Percentiles rank a stretch among this genome's conserved stretches.
Conservation (phyloP, 2,888 invertebrate genomes). For the Apeira syringaria region DNA sequence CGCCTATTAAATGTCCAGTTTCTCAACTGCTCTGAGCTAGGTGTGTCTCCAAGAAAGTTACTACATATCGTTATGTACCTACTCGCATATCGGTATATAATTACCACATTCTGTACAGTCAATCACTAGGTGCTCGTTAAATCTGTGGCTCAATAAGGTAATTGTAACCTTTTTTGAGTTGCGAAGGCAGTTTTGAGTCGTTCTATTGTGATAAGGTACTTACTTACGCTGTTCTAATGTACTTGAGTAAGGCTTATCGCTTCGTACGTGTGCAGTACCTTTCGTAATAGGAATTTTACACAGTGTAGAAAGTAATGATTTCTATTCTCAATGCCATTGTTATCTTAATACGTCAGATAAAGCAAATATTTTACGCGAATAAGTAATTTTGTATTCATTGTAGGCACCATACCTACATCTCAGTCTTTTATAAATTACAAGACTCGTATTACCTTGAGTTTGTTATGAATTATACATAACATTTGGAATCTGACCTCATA, state of each 20-base stretch:
- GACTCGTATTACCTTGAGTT: no score
- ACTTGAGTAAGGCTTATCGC: conserved; percentile 37
- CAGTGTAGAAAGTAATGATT: conserved; percentile 64
- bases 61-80: conserved; percentile 16
- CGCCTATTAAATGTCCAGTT: not conserved
- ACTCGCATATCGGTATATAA: conserved; percentile 13
- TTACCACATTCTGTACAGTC: conserved; percentile 11
- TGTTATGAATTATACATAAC: no score
- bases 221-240: conserved; percentile 2
- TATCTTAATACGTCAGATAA: conserved; percentile 50
- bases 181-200: not conserved
- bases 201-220: conserved; percentile 6
- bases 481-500: no score
- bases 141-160: not conserved
- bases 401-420: not conserved
- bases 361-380: conserved; percentile 16
- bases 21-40: conserved; percentile 1
- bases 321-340: conserved; percentile 66
- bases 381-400: conserved; percentile 5
- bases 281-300: conserved; percentile 64
- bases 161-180: not conserved
- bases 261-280: conserved; percentile 47
- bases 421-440: no score
- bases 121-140: not conserved
- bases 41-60: conserved; percentile 11